Percentiles rank a stretch among this genome's conserved stretches.
phyloP scores from a whole-genome alignment of 2,797 vertebrate genomes.

The Gambelia wislizenii region DNA sequence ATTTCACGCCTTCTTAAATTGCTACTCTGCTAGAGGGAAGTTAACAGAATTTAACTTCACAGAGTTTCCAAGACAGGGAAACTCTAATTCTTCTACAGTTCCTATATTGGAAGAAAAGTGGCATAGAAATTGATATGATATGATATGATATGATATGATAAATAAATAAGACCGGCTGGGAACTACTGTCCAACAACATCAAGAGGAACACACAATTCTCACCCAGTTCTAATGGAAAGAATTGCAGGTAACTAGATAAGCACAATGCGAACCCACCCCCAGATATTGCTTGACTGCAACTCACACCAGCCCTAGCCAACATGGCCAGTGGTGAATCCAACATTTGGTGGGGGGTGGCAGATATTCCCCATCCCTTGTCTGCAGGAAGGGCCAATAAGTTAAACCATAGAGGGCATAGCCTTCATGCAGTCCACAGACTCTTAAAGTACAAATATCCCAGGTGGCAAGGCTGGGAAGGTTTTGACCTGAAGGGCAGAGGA shows the following conservation, averaged over 20 bases:
- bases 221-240: background rate
- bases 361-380: background rate
- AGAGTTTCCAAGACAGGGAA: too few species aligned
- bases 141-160: too few species aligned
- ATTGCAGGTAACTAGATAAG: background rate
- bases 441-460: too few species aligned
- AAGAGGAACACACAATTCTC: too few species aligned
- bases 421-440: background rate
- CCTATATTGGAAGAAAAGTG: too few species aligned
- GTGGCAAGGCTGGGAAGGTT: background rate
- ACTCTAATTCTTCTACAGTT: too few species aligned
- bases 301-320: background rate
- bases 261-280: background rate
- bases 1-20: too few species aligned
- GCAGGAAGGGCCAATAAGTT: background rate
- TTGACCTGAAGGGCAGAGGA: background rate
- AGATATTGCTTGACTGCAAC: background rate
- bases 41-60: too few species aligned
- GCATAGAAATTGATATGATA: too few species aligned
- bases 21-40: too few species aligned
- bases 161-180: too few species aligned
- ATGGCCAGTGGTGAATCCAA: background rate
- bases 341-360: background rate
- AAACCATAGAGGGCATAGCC: background rate
- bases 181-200: too few species aligned